phyloP scores from a whole-genome alignment of 2,888 invertebrate genomes.

The Microplitis manilae region DNA sequence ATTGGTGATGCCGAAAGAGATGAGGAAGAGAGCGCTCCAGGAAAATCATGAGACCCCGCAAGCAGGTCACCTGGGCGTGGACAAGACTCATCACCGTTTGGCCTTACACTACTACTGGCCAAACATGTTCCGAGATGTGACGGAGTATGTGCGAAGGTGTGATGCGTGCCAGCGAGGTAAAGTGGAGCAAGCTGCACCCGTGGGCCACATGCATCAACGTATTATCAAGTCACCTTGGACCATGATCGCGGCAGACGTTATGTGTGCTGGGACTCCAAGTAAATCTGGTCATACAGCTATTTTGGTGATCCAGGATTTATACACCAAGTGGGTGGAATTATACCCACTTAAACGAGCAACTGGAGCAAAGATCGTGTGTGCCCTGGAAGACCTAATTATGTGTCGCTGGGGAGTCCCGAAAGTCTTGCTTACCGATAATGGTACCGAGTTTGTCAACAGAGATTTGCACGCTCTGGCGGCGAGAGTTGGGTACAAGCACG shows the following conservation, averaged over 20 bases:
- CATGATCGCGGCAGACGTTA: constrained; percentile 45
- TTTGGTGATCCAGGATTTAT: neutral
- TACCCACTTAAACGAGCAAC: constrained; percentile 5
- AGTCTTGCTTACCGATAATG: too few relatives aligned
- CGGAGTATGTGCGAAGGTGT: neutral
- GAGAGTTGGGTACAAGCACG: too few relatives aligned
- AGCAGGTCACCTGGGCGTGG: neutral
- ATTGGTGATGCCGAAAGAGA: too few relatives aligned
- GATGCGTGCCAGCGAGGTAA: neutral
- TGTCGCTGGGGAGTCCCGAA: too few relatives aligned
- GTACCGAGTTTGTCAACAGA: too few relatives aligned
- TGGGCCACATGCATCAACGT: constrained; percentile 45
- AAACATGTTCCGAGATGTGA: neutral
- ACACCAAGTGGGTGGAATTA: too few relatives aligned
- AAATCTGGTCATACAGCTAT: constrained; percentile 2
- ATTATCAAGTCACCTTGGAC: constrained; percentile 44
- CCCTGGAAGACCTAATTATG: constrained; percentile 15
- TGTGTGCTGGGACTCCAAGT: constrained; percentile 46
- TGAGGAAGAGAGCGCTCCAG: too few relatives aligned
- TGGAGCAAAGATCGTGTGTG: constrained; percentile 1
- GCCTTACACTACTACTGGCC: neutral
- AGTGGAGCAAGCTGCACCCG: constrained; percentile 11
- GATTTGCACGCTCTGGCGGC: too few relatives aligned
- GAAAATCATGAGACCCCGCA: too few relatives aligned
- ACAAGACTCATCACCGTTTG: neutral